A percentile compares a stretch with the other conserved stretches of the same genome.
These are phyloP conservation scores for Acleris sparsana DNA, from an alignment of 2,888 invertebrate species.

Conservation along the genomic window DNA sequence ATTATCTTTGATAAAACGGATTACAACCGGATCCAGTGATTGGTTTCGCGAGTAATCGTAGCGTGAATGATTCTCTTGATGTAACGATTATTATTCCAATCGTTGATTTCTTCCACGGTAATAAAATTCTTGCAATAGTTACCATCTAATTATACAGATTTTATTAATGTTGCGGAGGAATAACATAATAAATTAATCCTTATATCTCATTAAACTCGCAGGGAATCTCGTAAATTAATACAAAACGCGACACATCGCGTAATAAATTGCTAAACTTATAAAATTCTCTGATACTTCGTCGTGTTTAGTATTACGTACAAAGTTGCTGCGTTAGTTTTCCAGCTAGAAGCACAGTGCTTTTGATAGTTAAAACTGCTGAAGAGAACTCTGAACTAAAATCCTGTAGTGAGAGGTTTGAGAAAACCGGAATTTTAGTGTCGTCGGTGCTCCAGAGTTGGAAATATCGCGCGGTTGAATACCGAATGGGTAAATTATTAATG, in stretches of 20 bases:
- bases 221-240: conserved; percentile 33
- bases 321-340: background rate
- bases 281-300: conserved; percentile 30
- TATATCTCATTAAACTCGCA: conserved; percentile 25
- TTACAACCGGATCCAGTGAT: background rate
- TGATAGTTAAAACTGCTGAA: conserved; percentile 38
- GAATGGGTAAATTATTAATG: conserved; percentile 68
- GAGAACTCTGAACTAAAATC: conserved; percentile 23
- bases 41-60: conserved; percentile 1
- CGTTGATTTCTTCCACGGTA: conserved; percentile 14
- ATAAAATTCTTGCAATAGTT: conserved; percentile 3
- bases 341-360: conserved; percentile 18
- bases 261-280: conserved; percentile 41
- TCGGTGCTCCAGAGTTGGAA: conserved; percentile 43
- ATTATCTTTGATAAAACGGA: background rate
- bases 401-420: conserved; percentile 7
- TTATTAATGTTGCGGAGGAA: conserved; percentile 13
- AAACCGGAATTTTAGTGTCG: conserved; percentile 35
- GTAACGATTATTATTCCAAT: conserved; percentile 22
- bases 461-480: conserved; percentile 47
- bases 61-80: conserved; percentile 25
- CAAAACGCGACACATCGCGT: conserved; percentile 27
- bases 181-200: conserved; percentile 2
- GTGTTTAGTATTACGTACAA: conserved; percentile 12
- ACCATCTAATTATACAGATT: background rate